Conservation (phyloP, 1,140 invertebrate species). For the Cydia strobilella region DNA sequence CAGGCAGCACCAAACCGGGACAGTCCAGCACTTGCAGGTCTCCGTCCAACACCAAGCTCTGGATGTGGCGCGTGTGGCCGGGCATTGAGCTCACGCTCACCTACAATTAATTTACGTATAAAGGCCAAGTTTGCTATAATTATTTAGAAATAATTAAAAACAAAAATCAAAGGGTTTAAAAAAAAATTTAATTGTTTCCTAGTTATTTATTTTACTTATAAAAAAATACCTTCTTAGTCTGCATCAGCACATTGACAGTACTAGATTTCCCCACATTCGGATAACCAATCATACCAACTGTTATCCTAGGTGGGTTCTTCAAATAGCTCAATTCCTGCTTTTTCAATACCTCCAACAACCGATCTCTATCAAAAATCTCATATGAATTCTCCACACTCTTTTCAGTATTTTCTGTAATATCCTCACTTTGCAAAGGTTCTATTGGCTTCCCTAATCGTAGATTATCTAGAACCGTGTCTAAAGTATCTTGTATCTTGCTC, state of each 20-base stretch:
- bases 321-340: conserved; percentile 82
- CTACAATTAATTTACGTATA: conserved; percentile 43
- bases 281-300: conserved; percentile 97
- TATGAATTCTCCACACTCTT: conserved; percentile 55
- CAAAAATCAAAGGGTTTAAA: too few relatives aligned
- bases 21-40: conserved; percentile 97
- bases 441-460: conserved; percentile 60
- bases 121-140: too few relatives aligned
- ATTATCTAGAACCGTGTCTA: conserved; percentile 74
- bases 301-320: conserved; percentile 84
- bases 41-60: conserved; percentile 91
- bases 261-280: conserved; percentile 99
- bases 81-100: conserved; percentile 97
- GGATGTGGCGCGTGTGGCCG: conserved; percentile 96
- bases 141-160: too few relatives aligned
- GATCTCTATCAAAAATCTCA: conserved; percentile 81
- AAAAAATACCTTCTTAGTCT: conserved; percentile 88
- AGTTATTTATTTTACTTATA: too few relatives aligned
- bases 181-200: too few relatives aligned
- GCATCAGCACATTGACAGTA: conserved; percentile 96
- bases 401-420: conserved; percentile 39
- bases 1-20: conserved; percentile 98
- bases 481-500: conserved; percentile 72
- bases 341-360: conserved; percentile 86
- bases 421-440: conserved; percentile 46